A percentile compares a stretch with the other conserved stretches of the same genome.
Evolutionary conservation across 1,140 invertebrate species (phyloP).

Genomic region (Eulimnadia texana): DNA sequence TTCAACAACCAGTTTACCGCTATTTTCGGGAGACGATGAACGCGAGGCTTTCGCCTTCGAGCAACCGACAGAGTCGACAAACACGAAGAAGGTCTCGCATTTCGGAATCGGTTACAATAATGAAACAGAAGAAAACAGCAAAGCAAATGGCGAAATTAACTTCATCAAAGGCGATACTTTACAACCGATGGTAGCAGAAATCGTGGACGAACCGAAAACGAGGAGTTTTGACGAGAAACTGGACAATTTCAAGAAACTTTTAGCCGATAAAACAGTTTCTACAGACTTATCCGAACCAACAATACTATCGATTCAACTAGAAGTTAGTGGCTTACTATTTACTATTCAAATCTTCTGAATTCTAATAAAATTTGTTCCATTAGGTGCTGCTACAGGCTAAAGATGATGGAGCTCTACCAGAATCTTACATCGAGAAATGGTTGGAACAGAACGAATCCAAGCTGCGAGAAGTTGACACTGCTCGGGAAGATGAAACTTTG

Average conservation of each 20-base stretch:
- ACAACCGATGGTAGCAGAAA: background rate
- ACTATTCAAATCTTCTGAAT: background rate
- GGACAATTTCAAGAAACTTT: background rate
- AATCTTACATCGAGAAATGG: background rate
- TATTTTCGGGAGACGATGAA: slow-evolving; percentile 1
- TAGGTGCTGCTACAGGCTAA: background rate
- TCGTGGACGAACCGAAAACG: background rate
- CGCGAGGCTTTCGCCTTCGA: slow-evolving; percentile 4
- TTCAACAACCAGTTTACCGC: background rate
- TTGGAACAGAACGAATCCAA: background rate
- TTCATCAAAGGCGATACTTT: slow-evolving; percentile 9
- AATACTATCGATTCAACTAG: background rate
- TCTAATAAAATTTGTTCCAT: background rate
- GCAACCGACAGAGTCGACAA: background rate
- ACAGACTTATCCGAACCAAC: background rate
- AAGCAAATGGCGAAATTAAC: background rate
- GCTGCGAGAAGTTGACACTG: background rate
- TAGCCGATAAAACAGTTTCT: background rate
- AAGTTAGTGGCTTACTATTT: no score
- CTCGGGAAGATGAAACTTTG: background rate
- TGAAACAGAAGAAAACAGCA: background rate
- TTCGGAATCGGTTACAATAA: background rate
- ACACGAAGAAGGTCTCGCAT: background rate
- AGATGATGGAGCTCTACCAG: background rate
- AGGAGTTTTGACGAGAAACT: background rate